phyloP scores from a whole-genome alignment of 2,113 vertebrate species.

The Coreoperca whiteheadi region DNA sequence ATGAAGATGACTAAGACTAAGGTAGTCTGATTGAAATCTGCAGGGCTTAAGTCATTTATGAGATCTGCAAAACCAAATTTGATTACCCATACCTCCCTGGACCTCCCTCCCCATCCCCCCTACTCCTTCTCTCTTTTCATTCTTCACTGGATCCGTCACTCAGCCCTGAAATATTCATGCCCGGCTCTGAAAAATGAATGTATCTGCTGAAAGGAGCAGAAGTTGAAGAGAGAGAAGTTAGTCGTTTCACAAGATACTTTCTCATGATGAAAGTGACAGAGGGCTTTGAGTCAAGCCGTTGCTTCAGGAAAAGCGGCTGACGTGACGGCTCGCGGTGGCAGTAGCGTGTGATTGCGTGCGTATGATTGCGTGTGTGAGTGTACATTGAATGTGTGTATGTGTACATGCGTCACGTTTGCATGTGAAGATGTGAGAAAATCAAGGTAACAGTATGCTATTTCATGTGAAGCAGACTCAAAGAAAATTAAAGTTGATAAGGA shows the following conservation, averaged over 20 bases:
- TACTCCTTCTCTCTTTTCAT: conserved; percentile 67
- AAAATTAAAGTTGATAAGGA: neutral
- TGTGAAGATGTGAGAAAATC: conserved; percentile 18
- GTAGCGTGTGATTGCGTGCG: neutral
- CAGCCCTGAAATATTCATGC: conserved; percentile 82
- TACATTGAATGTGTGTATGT: neutral
- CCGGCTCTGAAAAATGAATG: conserved; percentile 81
- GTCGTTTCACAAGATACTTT: conserved; percentile 71
- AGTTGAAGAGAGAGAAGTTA: conserved; percentile 77
- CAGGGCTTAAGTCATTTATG: conserved; percentile 74
- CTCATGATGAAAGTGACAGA: conserved; percentile 74
- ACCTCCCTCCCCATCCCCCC: conserved; percentile 17
- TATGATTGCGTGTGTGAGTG: neutral
- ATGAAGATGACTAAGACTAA: conserved; percentile 58
- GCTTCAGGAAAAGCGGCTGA: conserved; percentile 55
- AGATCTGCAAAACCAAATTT: conserved; percentile 76
- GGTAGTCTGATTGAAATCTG: conserved; percentile 72
- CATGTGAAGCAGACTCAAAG: neutral
- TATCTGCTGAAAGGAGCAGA: conserved; percentile 76
- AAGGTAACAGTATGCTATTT: neutral
- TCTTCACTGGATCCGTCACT: conserved; percentile 82
- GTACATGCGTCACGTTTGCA: neutral
- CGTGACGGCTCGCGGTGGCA: neutral
- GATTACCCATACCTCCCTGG: conserved; percentile 74
- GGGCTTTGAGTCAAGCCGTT: conserved; percentile 63